Percentiles rank a stretch among this genome's conserved stretches.
phyloP scores from a whole-genome alignment of 2,888 invertebrate species.

The Invenusta paracnida region DNA sequence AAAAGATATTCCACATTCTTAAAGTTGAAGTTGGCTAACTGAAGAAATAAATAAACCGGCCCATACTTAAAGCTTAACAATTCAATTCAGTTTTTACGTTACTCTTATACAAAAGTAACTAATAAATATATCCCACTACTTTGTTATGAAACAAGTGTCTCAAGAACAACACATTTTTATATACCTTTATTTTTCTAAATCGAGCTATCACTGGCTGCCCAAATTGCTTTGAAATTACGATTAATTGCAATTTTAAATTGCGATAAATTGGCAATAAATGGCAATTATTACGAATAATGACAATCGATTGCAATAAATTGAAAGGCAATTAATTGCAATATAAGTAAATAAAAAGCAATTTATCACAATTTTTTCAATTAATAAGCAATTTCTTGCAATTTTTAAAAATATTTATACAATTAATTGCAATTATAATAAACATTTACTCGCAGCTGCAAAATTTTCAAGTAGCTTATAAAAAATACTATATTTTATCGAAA shows the following conservation, averaged over 20 bases:
- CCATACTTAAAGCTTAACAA: too few relatives aligned
- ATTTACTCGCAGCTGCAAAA: neutral
- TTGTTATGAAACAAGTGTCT: too few relatives aligned
- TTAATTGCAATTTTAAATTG: neutral
- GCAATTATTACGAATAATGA: neutral
- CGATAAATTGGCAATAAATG: neutral
- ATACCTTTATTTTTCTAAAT: too few relatives aligned
- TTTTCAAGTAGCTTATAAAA: neutral
- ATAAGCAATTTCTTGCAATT: too few relatives aligned
- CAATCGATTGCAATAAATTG: neutral
- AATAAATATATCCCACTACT: too few relatives aligned
- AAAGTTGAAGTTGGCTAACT: too few relatives aligned
- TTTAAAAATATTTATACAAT: neutral
- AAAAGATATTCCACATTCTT: too few relatives aligned
- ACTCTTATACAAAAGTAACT: too few relatives aligned
- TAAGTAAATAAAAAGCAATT: neutral
- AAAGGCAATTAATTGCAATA: neutral
- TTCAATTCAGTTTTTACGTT: too few relatives aligned
- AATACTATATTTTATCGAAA: neutral
- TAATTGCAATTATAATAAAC: neutral
- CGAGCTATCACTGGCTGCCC: neutral
- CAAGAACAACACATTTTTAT: too few relatives aligned
- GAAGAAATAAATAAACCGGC: too few relatives aligned
- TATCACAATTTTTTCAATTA: neutral
- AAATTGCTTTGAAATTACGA: neutral